Percentiles rank a stretch among this genome's conserved stretches.
Conservation (phyloP, 2,113 vertebrate genomes). For the Emydura subglobosa region DNA sequence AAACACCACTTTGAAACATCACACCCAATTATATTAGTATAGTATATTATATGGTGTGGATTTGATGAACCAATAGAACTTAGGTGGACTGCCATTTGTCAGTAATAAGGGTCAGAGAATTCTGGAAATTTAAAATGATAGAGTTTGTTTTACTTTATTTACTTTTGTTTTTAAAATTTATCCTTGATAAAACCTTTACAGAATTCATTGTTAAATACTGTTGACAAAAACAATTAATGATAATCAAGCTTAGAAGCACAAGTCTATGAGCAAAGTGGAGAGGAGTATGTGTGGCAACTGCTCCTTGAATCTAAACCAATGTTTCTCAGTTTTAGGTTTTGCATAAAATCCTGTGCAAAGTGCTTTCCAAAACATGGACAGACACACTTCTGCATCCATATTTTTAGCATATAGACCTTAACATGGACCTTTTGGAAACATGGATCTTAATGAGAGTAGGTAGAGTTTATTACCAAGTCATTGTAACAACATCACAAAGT, state of each 20-base stretch:
- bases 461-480: background rate
- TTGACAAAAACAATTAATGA: fast-evolving
- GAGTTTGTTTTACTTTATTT: background rate
- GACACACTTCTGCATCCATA: background rate
- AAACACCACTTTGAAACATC: background rate
- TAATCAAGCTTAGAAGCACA: background rate
- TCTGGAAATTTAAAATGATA: background rate
- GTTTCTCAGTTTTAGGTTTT: background rate
- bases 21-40: background rate
- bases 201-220: background rate
- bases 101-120: background rate
- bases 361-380: fast-evolving
- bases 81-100: background rate
- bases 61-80: background rate
- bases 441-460: background rate
- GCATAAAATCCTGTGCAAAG: background rate
- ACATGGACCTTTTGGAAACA: background rate
- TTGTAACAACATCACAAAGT: background rate
- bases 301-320: background rate
- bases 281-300: fast-evolving
- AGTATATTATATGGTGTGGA: background rate
- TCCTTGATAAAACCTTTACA: background rate
- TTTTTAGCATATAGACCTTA: background rate
- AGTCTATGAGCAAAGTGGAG: fast-evolving
- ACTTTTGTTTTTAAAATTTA: background rate